Conservation (phyloP, 2,113 vertebrate species). For the Heterochromis multidens region DNA sequence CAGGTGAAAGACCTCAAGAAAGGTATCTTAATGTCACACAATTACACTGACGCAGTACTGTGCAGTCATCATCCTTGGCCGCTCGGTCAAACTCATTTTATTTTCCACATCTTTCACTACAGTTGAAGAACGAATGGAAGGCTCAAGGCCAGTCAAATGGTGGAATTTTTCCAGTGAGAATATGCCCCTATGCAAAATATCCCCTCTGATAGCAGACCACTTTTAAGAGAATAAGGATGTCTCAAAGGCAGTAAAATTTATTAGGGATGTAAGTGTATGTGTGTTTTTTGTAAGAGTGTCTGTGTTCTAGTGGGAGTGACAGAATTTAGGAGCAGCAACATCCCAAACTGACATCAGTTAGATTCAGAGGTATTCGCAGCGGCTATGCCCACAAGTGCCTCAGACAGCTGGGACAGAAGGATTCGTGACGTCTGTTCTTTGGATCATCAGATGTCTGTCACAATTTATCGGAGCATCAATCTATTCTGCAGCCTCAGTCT, state of each 20-base stretch:
- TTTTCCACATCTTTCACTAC: conserved; percentile 30
- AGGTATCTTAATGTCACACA: conserved; percentile 26
- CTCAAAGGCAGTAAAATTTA: conserved; percentile 54
- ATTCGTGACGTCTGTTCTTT: conserved; percentile 70
- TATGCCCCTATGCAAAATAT: conserved; percentile 21
- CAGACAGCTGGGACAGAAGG: conserved; percentile 69
- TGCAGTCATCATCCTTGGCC: conserved; percentile 39
- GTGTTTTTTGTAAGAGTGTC: not conserved
- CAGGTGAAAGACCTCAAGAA: not conserved
- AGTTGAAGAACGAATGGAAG: conserved; percentile 23
- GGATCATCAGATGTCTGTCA: conserved; percentile 66
- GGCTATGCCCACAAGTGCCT: conserved; percentile 60
- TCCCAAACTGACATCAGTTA: conserved; percentile 70
- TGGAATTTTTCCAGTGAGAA: conserved; percentile 18
- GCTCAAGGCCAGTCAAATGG: conserved; percentile 28
- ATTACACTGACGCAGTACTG: conserved; percentile 23
- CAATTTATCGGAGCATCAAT: conserved; percentile 33
- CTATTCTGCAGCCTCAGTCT: conserved; percentile 90
- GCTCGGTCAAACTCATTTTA: conserved; percentile 39
- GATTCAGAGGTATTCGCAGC: conserved; percentile 69
- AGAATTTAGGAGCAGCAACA: conserved; percentile 62
- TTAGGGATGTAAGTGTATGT: not conserved
- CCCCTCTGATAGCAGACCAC: conserved; percentile 17
- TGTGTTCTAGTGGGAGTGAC: conserved; percentile 32
- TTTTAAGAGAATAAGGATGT: conserved; percentile 21